These are phyloP conservation scores for Abramis brama DNA, from an alignment of 2,113 vertebrate species.

Conservation along the genomic window DNA sequence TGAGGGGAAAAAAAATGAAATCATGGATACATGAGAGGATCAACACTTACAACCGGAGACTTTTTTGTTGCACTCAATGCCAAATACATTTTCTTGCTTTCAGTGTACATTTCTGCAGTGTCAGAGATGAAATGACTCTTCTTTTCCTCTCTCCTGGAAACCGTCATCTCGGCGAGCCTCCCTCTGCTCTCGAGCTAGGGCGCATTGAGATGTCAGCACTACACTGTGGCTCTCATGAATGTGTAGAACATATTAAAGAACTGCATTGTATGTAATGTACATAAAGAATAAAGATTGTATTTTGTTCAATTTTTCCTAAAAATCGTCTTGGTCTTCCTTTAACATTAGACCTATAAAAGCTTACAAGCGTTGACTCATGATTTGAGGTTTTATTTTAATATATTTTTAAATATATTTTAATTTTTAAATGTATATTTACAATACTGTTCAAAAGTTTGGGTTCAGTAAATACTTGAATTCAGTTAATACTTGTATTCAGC, in stretches of 20 bases:
- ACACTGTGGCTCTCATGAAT: constrained; percentile 82
- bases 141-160: constrained; percentile 22
- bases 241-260: constrained; percentile 83
- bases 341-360: not conserved
- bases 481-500: too few species aligned
- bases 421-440: too few species aligned
- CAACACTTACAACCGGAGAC: constrained; percentile 4
- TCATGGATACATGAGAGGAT: not conserved
- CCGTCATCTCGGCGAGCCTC: not conserved
- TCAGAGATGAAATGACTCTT: constrained; percentile 8
- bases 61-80: constrained; percentile 40
- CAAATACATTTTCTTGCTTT: constrained; percentile 43
- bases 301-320: constrained; percentile 93
- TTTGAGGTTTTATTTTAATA: too few species aligned
- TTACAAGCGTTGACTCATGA: not conserved
- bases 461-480: too few species aligned
- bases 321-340: constrained; percentile 56
- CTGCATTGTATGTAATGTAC: constrained; percentile 96
- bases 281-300: constrained; percentile 99
- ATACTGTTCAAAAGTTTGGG: too few species aligned
- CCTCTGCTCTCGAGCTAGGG: constrained; percentile 57
- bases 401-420: too few species aligned
- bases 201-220: constrained; percentile 72
- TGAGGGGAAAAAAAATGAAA: not conserved
- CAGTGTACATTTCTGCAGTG: constrained; percentile 39